Evolutionary conservation across 2,797 vertebrate genomes (phyloP), one percentile per base, ranked within the genome.

Genomic region (Enteromius afrohamiltoni): DNA sequence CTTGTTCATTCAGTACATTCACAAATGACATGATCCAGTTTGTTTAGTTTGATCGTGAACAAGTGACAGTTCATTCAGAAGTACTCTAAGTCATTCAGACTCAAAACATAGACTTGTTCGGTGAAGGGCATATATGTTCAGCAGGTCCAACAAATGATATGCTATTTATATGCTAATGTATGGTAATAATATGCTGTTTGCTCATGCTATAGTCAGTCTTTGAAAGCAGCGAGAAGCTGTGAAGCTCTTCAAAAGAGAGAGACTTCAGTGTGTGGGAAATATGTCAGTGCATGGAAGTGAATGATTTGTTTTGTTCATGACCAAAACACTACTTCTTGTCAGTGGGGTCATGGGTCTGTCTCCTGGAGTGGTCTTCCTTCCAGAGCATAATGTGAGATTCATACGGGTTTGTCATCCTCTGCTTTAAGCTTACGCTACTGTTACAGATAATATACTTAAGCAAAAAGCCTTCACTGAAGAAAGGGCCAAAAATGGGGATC

Each of bases 371-470:
- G 75, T 67, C 64, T 73, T 83, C 62, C 68, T 67, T 71, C 68
- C 77, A 83, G 47, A 76, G 73, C 77, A 81, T 86, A 77, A 74
- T 84, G 60, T 73, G 29, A 79, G 47, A 60, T 73, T 79, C 76
- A 58, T 71, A 71, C n/a, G 42, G 67, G 68, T 84, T 79, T 60
- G 65, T 81, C 64, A 77, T 71, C 73, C 29, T 47, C 73, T 77
- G 60, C 65, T 55, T 80, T 84, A 67, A 77, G 77, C 55, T 73
- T 70, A 75, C 49, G 74, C 64, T 60, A 73, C 31, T 53, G 85
- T 86, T 85, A 70, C 79, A 84, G 85, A 85, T 88, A 77, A 80
- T 71, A 58, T 82, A 79, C 83, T 85, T 67, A 76, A 40, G 69
- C 40, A 82, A 77, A 80, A 78, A 84, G 62, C 77, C 51, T 73